Evolutionary conservation across 2,797 vertebrate genomes (phyloP), one percentile per base, ranked within the genome.

Genomic region (Bufotes viridis): DNA sequence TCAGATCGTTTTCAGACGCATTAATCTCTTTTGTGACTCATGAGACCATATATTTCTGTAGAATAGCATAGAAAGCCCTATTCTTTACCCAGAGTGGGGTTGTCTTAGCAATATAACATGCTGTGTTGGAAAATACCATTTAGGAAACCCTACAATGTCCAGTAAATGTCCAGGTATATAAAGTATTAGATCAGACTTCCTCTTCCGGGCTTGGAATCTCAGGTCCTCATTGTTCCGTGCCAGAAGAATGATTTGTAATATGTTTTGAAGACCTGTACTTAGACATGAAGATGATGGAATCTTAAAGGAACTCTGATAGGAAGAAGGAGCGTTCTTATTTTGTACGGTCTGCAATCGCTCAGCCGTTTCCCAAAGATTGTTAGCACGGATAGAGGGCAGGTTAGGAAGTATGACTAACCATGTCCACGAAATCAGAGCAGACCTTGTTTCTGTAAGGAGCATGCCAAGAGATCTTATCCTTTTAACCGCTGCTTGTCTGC

Each of bases 401-500:
- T 86, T 82, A 76, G 87, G 83, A 89, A 89, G 70, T 86, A 65
- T 89, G 78, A 86, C 67, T 86, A 89, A 89, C 22, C 22, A 8
- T 85, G 69, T 81, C 78, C 78, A 81, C 65, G 51, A 70, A 89
- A 76, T 24, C 57, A 58, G 82, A 78, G 70, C 81, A 88, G 57
- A 26, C 61, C 81, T 17, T 70, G 51, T 61, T 84, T 78, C 87
- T 78, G 63, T 57, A 61, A 57, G 29, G 67, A 24, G 49, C 29
- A 75, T 17, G 58, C 74, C 74, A 57, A 69, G 78, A 67, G 65
- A 49, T 81, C 26, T 72, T 87, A 60, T 87, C 51, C 24, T 22
- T 57, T n/a, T 20, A 78, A 92, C 94, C 89, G 90, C 93, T 82
- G 22, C 58, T 61, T 65, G 70, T 82, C 80, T 82, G 29, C 53